Percentiles rank a stretch among this genome's conserved stretches.
phyloP scores from a whole-genome alignment of 2,888 invertebrate species.

The Osmoderma eremita region DNA sequence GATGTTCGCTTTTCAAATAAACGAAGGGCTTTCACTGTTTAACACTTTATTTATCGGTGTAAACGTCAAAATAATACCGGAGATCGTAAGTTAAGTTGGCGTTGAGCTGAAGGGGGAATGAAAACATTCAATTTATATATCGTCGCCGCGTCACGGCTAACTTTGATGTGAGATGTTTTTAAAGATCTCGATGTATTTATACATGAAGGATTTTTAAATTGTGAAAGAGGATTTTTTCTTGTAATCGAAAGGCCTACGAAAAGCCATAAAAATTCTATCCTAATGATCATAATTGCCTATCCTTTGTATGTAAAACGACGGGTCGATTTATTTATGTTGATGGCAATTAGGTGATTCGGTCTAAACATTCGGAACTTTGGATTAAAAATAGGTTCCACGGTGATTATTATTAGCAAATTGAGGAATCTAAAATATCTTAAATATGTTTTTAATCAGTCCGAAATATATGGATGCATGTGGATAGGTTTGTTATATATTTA shows the following conservation, averaged over 20 bases:
- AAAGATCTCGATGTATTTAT: conserved; percentile 8
- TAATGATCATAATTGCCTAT: conserved; percentile 28
- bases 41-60: conserved; percentile 45
- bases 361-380: not conserved
- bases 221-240: conserved; percentile 7
- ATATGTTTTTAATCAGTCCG: too few species aligned
- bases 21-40: conserved; percentile 40
- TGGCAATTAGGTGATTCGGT: conserved; percentile 19
- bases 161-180: conserved; percentile 24
- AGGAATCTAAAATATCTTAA: conserved; percentile 13
- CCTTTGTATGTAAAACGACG: conserved; percentile 9
- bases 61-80: conserved; percentile 43
- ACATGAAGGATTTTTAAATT: conserved; percentile 10
- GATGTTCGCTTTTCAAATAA: conserved; percentile 39
- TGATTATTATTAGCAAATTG: conserved; percentile 23
- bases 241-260: not conserved
- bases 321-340: conserved; percentile 13
- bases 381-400: conserved; percentile 6
- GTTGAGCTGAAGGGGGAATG: conserved; percentile 30
- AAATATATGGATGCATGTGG: too few species aligned
- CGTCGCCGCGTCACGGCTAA: conserved; percentile 17
- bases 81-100: conserved; percentile 33
- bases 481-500: too few species aligned
- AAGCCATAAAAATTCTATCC: conserved; percentile 23
- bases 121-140: conserved; percentile 36